Base-by-base conservation (phyloP, 2,113 vertebrate species). In the Lethenteron reissneri region DNA sequence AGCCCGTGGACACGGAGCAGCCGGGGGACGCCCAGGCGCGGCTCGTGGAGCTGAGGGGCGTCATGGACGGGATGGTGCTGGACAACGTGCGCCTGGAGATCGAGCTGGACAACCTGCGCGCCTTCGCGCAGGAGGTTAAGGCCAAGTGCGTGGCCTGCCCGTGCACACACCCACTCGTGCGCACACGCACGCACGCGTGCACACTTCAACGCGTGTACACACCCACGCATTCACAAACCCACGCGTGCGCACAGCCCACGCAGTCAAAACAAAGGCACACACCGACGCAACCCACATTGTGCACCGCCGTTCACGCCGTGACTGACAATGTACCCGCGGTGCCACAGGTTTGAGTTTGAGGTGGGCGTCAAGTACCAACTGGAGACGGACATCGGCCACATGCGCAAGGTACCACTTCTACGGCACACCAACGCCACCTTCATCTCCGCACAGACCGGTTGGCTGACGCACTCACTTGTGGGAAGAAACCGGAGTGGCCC, bases 281-380 rank as follows among this genome's bases (percentile, higher is more conserved):
- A 41, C 41, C 41, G 41, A 41, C 41, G 41, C 41, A 41, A 6
- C 41, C 41, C 41, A 41, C 41, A 41, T 41, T 41, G 41, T 41
- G 41, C 41, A 41, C 41, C 6, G 41, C 41, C 41, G 41, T 41
- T 41, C 41, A 41, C 41, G 41, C 41, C 41, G 41, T 41, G 41
- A 41, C 41, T 41, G 41, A 41, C 5, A 41, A 41, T 41, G 41
- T 41, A 41, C 41, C 41, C 12, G 57, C 17, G 59, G 72, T 70
- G 3, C 69, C 73, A 57, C 71, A 81, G 80, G 75, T 72, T 75
- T 72, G 80, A 81, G 71, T 80, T 81, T 74, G 80, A 81, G 71
- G 76, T 79, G 71, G 80, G 80, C 15, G 80, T 81, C 59, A 80
- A 75, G 75, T 81, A 76, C 70, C 80, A 81, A 71, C 78, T 81